Evolutionary conservation across 2,888 invertebrate species (phyloP).

Genomic region (Drosophila quinaria): DNA sequence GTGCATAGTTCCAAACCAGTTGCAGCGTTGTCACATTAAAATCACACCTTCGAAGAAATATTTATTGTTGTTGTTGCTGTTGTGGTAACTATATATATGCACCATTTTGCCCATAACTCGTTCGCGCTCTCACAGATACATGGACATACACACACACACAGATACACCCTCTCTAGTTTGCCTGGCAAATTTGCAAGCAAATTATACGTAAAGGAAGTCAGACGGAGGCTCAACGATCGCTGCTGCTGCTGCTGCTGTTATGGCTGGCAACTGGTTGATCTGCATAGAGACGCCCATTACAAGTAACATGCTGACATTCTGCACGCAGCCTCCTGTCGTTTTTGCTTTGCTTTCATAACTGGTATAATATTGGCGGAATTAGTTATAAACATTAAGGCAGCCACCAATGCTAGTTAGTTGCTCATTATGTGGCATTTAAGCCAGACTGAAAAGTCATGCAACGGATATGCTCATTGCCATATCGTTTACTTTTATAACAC

Average conservation of each 20-base stretch:
- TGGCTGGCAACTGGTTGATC: constrained; percentile 60
- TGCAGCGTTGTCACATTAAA: constrained; percentile 82
- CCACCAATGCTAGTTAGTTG: constrained; percentile 54
- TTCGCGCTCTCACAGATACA: constrained; percentile 60
- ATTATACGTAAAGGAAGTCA: constrained; percentile 70
- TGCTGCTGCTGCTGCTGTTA: constrained; percentile 9
- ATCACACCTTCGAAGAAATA: constrained; percentile 77
- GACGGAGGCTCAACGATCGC: constrained; percentile 26
- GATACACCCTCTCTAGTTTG: constrained; percentile 61
- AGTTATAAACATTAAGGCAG: constrained; percentile 57
- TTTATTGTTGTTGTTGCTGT: constrained; percentile 59
- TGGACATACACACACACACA: constrained; percentile 29
- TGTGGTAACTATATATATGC: constrained; percentile 57
- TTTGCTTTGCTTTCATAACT: constrained; percentile 59
- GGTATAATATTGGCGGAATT: constrained; percentile 43
- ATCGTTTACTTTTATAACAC: constrained; percentile 56
- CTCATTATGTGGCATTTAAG: constrained; percentile 61
- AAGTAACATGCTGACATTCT: constrained; percentile 38
- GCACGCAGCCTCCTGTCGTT: constrained; percentile 31
- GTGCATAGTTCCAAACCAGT: constrained; percentile 62
- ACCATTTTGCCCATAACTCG: constrained; percentile 74
- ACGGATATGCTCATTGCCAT: constrained; percentile 66
- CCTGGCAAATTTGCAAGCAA: constrained; percentile 68
- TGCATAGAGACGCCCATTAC: constrained; percentile 68
- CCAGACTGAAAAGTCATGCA: constrained; percentile 25